phyloP scores from a whole-genome alignment of 2,113 vertebrate species.

The Rattus rattus region DNA sequence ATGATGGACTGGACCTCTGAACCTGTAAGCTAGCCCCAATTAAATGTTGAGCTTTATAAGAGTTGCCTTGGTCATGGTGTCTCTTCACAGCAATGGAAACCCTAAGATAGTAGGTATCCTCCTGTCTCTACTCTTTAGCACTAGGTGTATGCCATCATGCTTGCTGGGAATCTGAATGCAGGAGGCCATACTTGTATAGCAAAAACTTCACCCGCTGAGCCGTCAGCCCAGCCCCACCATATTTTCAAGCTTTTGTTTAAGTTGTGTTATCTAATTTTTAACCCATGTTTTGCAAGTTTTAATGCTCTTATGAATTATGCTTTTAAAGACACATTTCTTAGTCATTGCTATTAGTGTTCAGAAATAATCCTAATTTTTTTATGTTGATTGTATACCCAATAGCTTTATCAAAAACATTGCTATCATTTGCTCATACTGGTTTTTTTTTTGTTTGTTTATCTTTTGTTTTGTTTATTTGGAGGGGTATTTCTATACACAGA shows the following conservation, averaged over 20 bases:
- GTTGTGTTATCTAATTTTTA: not conserved
- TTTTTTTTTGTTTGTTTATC: not conserved
- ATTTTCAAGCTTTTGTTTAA: not conserved
- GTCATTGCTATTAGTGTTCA: not conserved
- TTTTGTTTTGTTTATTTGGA: not conserved
- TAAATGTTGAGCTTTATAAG: too few species aligned
- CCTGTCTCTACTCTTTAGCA: not conserved
- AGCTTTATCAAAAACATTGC: not conserved
- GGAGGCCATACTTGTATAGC: not conserved
- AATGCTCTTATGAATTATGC: not conserved
- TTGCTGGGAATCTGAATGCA: not conserved
- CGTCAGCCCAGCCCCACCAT: not conserved
- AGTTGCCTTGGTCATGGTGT: too few species aligned
- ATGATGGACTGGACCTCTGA: too few species aligned
- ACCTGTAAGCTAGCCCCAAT: too few species aligned
- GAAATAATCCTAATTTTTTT: not conserved
- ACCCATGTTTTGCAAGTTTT: not conserved
- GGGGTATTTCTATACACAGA: not conserved
- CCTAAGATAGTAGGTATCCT: not conserved
- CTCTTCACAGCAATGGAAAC: too few species aligned
- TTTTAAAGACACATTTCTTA: not conserved
- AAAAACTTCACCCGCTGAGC: not conserved
- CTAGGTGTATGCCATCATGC: too few species aligned
- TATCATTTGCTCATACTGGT: not conserved
- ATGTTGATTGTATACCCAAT: not conserved